These are phyloP conservation scores for Cyphomyrmex costatus DNA, from an alignment of 1,140 invertebrate genomes.

Conservation along the genomic window DNA sequence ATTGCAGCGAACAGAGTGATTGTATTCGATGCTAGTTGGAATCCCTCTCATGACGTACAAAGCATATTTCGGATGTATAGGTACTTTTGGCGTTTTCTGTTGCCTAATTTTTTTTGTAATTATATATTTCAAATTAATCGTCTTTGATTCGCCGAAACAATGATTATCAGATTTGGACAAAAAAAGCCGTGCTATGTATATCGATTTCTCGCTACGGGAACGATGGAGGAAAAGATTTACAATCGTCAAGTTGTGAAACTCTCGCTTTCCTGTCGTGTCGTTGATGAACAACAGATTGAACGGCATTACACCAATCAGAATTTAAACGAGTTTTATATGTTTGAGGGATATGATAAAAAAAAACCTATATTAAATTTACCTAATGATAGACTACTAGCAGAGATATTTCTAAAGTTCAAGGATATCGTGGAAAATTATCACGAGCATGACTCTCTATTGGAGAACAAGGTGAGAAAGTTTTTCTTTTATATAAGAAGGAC, in stretches of 20 bases:
- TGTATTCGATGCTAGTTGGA: constrained; percentile 99
- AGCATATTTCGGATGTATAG: constrained; percentile 98
- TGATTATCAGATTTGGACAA: constrained; percentile 90
- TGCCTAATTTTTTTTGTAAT: constrained; percentile 17
- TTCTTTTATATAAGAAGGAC: not conserved
- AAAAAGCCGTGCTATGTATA: constrained; percentile 98
- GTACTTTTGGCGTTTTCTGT: constrained; percentile 46
- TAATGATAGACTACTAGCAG: constrained; percentile 95
- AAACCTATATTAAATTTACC: constrained; percentile 91
- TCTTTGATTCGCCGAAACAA: not conserved
- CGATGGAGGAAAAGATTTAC: constrained; percentile 99
- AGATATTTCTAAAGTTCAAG: constrained; percentile 92
- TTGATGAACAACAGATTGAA: constrained; percentile 99
- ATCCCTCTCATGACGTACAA: constrained; percentile 99
- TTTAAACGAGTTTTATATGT: constrained; percentile 95
- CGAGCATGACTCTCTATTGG: constrained; percentile 97
- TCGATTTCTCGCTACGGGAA: constrained; percentile 95
- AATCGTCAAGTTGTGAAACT: constrained; percentile 98
- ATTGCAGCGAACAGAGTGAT: constrained; percentile 98
- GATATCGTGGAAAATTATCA: constrained; percentile 93
- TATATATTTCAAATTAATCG: not conserved
- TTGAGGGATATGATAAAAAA: constrained; percentile 89
- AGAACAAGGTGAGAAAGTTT: constrained; percentile 90
- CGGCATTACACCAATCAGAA: constrained; percentile 97
- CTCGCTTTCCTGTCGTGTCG: constrained; percentile 96